Percentiles rank a stretch among this genome's conserved stretches.
Evolutionary conservation across 1,140 invertebrate genomes (phyloP).

Genomic region (Phenacoccus solenopsis): DNA sequence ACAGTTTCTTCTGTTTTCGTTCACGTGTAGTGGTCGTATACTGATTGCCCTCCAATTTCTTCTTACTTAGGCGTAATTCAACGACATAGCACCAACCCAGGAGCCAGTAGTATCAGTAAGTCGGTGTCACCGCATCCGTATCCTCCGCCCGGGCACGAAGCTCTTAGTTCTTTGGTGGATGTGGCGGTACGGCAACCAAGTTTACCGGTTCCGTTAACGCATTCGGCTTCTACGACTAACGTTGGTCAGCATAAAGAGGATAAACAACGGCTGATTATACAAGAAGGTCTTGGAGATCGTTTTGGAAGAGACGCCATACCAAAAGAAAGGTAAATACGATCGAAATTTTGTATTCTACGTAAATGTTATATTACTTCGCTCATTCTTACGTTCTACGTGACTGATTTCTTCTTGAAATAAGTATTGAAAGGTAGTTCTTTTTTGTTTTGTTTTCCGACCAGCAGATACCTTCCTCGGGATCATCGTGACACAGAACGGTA

Average conservation of each 20-base stretch:
- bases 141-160: slow-evolving; percentile 56
- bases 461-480: slow-evolving; percentile 21
- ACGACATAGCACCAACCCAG: slow-evolving; percentile 43
- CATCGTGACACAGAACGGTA: slow-evolving; percentile 21
- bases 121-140: slow-evolving; percentile 37
- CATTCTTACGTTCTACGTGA: no score
- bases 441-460: slow-evolving; percentile 3
- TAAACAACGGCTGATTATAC: slow-evolving; percentile 4
- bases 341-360: not conserved
- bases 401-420: no score
- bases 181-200: slow-evolving; percentile 72
- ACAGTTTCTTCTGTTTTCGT: no score
- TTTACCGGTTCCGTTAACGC: slow-evolving; percentile 54
- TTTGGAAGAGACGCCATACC: slow-evolving; percentile 26
- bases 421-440: no score
- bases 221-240: slow-evolving; percentile 25
- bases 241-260: slow-evolving; percentile 18
- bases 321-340: slow-evolving; percentile 25
- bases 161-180: slow-evolving; percentile 71
- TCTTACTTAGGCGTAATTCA: slow-evolving; percentile 54
- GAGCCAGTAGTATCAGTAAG: slow-evolving; percentile 8
- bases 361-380: no score
- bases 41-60: no score
- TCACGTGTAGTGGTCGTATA: not conserved
- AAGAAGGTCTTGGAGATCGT: slow-evolving; percentile 41